Evolutionary conservation across 2,113 vertebrate species (phyloP), one percentile per base, ranked within the genome.

Genomic region (Mus spicilegus): DNA sequence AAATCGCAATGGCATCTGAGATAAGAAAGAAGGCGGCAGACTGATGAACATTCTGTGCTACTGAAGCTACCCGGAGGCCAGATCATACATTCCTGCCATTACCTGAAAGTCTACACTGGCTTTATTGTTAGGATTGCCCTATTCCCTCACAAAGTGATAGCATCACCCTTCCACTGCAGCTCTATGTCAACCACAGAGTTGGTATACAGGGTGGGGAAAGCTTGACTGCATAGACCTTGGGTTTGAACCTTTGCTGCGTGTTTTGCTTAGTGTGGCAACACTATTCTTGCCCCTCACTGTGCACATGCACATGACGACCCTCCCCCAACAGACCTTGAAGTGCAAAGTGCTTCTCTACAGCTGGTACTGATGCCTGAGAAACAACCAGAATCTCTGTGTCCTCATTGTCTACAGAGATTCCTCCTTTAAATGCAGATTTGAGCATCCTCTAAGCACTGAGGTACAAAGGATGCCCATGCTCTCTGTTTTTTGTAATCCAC

Each of bases 401-500:
- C 0, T 39, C 19, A 36, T 36, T 36, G 7, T 63, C 63, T 61
- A 17, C 2, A 22, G 87, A 46, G 70, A 61, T 39, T 33, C 63
- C 54, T 24, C 63, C 22, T 22, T 33, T 61, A 90, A 77, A 65
- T 17, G 14, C 0, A 51, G 54, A 22, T 28, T 36, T 75, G 65
- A 84, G 22, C 8, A 51, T 20, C 49, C 78, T 67, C 30, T 69
- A 72, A 94, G 51, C 42, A 77, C 61, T 19, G 3, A 42, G 16
- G n/a, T 33, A 90, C 28, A 93, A 36, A 95, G 6, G 42, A 63
- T 3, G 0, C 3, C 20, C 5, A 36, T 6, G 51, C 11, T 19
- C 28, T 69, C 89, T 39, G 28, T 65, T 88, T 96, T 87, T 70
- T 96, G 87, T 58, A 77, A 72, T 42, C 76, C 14, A 67, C 26